Evolutionary conservation across 2,888 invertebrate species (phyloP), one percentile per base, ranked within the genome.

Genomic region (Heliconius sara): DNA sequence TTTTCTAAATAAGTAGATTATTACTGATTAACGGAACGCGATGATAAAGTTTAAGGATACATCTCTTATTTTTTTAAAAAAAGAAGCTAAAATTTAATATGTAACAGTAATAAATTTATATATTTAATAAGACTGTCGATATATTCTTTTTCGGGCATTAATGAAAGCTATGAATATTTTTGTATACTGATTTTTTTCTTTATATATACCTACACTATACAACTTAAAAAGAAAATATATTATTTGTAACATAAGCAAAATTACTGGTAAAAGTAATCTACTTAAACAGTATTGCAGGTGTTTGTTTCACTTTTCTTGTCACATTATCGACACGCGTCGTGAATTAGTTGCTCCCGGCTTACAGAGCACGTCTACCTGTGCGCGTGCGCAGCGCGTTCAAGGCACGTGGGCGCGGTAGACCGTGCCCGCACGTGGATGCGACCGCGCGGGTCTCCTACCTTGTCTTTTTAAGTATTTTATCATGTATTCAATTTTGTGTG

Each of bases 351-450:
- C 57, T 63, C 77, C 77, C 77, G 71, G 71, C 19, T 68, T 34
- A 74, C 65, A 67, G 60, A 67, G 78, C 60, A 66, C 63, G 72
- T 68, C 39, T 89, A 90, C 90, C 90, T 89, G 89, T 79, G 85
- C 87, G 88, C 87, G 88, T 87, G 87, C 85, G 81, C 74, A 72
- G 82, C 82, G 82, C 80, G 84, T 74, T 81, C 81, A 82, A 81
- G 87, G 89, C 92, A 90, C 92, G 92, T 91, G 92, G 88, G 88
- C 84, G 88, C 90, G 85, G 43, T 85, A 85, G 86, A 86, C 88
- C 92, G 88, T 88, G 88, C 81, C 81, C 87, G 87, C 92, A 93
- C 93, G 92, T 93, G 93, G 91, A 84, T 52, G 84, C 88, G 86
- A 67, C 86, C 86, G 85, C 85, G 87, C 88, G 87, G 85, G 85